Base-by-base conservation (phyloP, 2,113 vertebrate genomes). In the Embiotoca jacksoni region DNA sequence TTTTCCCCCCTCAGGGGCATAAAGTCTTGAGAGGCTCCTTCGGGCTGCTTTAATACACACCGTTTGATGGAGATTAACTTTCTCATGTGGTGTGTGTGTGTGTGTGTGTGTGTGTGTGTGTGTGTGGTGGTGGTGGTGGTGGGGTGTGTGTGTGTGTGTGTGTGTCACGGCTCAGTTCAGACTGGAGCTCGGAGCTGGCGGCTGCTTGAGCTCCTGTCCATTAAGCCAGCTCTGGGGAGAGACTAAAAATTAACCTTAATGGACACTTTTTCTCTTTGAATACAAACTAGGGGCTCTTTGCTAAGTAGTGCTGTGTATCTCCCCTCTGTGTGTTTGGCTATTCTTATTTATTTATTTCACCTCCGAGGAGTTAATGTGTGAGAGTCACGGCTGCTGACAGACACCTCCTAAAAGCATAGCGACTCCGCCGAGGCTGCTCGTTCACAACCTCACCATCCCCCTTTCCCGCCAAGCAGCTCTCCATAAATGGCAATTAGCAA, bases 401-500 rank as follows among this genome's bases (percentile, higher is more conserved):
- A 53, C 13, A 58, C 56, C 57, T 58, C 56, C 54, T 6, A 9
- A 23, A 5, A 75, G 65, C 23, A 33, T 0, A 57, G 52, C 4
- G 13, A 30, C 64, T 80, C 71, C 23, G 9, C 67, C 0, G 47
- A 67, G 74, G 49, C 57, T 7, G 3, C 62, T 85, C 70, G 5
- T 63, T 83, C 75, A 57, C 72, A 33, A 5, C 56, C 65, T 71
- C 33, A 36, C 55, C 75, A 54, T 73, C 72, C 52, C 78, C 74
- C 75, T 75, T 82, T 62, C 62, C 81, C 16, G 58, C 81, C 41
- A 50, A 78, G 86, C 79, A 30, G 72, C 59, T 59, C 82, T 84
- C 88, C 56, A 80, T 89, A 86, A 93, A 89, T 86, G 82, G 80
- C 88, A 91, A 92, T 93, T 92, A 91, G 80, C 52, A 50, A 70